Evolutionary conservation across 2,113 vertebrate species (phyloP), one percentile per base, ranked within the genome.

Genomic region (Periophthalmus modestus): DNA sequence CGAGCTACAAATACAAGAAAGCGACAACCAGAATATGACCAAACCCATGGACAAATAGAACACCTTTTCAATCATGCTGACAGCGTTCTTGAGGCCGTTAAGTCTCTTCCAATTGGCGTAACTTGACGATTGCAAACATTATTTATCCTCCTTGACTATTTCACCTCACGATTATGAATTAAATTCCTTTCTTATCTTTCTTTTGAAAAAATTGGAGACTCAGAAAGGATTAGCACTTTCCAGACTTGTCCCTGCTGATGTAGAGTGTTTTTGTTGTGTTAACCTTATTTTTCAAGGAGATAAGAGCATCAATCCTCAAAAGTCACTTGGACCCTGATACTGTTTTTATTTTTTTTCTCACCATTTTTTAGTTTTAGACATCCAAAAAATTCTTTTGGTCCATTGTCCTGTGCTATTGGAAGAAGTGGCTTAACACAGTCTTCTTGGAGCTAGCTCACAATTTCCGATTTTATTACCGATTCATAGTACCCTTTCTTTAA

Each of bases 81-180:
- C 18, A 43, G 39, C 71, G 12, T 63, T n/a, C n/a, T 73, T 73
- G 19, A n/a, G n/a, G 57, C 28, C 7, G 0, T 19, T 46, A 15
- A 57, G 33, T 2, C 5, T 3, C n/a, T 24, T 66, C 58, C 24
- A 46, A 67, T 75, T n/a, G n/a, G 47, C 15, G 65, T 33, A 55
- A 19, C 43, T 48, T 62, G 46, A 67, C 61, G n/a, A 48, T 71
- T 67, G 71, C 54, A 47, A 21, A 65, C n/a, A 39, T 19, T 36
- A 58, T 73, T 79, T 57, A 21, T n/a, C 47, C 61, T 34, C 12
- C 10, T n/a, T 52, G n/a, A 24, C 7, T 7, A 2, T 39, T 47
- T 3, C 33, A n/a, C n/a, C n/a, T n/a, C 71, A 58, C 14, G 58
- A 57, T 71, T 52, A 18, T 69, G 13, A 72, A 59, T 68, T 3